Evolutionary conservation across 2,113 vertebrate genomes (phyloP), one percentile per base, ranked within the genome.

Genomic region (Dipodomys ordii): DNA sequence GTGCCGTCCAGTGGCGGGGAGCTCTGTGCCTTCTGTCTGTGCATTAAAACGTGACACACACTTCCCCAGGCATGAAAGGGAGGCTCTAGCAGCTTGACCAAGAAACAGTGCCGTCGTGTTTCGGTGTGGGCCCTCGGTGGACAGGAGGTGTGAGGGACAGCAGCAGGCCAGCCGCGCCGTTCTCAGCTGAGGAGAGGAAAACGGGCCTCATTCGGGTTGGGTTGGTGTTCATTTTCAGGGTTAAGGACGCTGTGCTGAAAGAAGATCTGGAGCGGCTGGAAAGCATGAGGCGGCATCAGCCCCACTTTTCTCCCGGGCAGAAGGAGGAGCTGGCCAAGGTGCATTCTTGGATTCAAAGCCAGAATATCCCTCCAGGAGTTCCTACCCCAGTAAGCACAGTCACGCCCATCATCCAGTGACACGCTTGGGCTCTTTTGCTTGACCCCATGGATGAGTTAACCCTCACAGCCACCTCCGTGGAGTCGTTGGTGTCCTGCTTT

Each of bases 251-350:
- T 0, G 98, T 99, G 73, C 96, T 99, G 68, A 98, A 98, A 62
- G 98, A 99, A 86, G 99, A 99, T 97, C 96, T 98, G 88, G 98
- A 98, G 89, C 99, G 98, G 92, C 98, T 99, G 32, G 95, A 89
- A 1, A 96, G 97, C 30, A 97, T 99, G 98, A 97, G 94, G 32
- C 96, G 94, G 64, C 98, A 94, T 71, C 99, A 99, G 97, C 99
- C 99, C 1, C 98, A 97, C 97, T 99, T 99, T 96, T 99, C 96
- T 0, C 97, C 97, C 0, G 96, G 98, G 35, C 99, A 99, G 93
- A 98, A 97, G 96, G 94, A 98, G 94, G 99, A 99, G 97, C 98
- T 99, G 39, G 98, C 98, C 4, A 96, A 98, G 53, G 98, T 98
- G 76, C 98, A 98, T 49, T 92, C 98, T 0, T 99, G 99, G 99